A percentile compares a stretch with the other conserved stretches of the same genome.
Conservation (phyloP, 92 coral and sea anemone genomes). For the Phymanthus crucifer region DNA sequence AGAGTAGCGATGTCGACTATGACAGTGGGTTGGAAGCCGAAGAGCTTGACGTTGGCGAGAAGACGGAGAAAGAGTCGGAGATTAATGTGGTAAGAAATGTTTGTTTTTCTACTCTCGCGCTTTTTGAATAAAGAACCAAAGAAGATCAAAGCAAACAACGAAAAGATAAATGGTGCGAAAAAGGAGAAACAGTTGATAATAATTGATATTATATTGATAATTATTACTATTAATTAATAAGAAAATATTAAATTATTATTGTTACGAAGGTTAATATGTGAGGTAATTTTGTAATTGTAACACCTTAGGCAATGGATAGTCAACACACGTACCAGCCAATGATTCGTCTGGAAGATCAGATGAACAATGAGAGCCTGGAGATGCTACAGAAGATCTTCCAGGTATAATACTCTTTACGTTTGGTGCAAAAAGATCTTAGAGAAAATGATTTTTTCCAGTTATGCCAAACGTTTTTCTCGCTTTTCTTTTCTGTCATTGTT, state of each 20-base stretch:
- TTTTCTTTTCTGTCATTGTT: too few species aligned
- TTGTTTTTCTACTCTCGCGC: background rate
- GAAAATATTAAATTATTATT: background rate
- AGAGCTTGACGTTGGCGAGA: too few species aligned
- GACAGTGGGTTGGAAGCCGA: slow-evolving; percentile 16
- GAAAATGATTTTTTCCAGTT: too few species aligned
- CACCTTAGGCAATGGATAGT: background rate
- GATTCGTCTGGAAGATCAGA: slow-evolving; percentile 88
- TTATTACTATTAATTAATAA: background rate
- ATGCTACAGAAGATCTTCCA: slow-evolving; percentile 87
- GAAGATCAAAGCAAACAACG: background rate
- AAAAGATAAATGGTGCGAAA: too few species aligned
- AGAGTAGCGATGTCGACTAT: background rate
- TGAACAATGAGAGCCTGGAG: slow-evolving; percentile 96
- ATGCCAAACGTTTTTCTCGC: too few species aligned
- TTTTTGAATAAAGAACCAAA: too few species aligned
- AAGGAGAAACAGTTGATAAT: too few species aligned
- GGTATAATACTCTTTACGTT: slow-evolving; percentile 33
- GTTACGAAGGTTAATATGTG: background rate
- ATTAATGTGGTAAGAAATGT: slow-evolving; percentile 4
- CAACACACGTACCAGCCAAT: background rate
- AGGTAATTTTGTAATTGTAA: background rate
- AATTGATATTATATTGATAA: background rate
- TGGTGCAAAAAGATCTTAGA: background rate
- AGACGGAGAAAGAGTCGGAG: slow-evolving; percentile 13